Base-by-base conservation (phyloP, 2,888 invertebrate genomes). In the Catocala fraxini region DNA sequence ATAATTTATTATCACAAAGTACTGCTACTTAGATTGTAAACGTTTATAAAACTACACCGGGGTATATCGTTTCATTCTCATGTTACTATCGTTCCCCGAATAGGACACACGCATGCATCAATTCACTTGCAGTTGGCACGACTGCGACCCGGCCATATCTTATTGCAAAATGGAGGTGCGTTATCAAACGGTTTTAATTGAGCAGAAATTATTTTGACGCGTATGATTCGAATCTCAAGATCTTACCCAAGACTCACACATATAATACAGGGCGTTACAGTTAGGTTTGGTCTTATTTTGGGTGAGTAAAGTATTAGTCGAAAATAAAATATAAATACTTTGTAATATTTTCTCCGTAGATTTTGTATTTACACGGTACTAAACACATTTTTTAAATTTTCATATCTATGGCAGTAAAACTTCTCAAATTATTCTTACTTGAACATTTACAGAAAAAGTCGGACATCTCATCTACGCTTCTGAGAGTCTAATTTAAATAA, bases 101-200 rank as follows among this genome's bases (percentile, higher is more conserved):
- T 51, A 51, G 51, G 6, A 34, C 51, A 35, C 35, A 51, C 35
- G 35, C 46, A 46, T 46, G 7, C 15, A 7, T 15, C 15, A 9
- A 6, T 12, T 15, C 4, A 39, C 13, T 55, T 51, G 49, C 51
- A 55, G 25, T 33, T 25, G 33, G 12, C n/a, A 41, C 13, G n/a
- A 33, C 25, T 46, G 25, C 25, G 25, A 4, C 25, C 35, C 35
- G 9, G 9, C 2, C 35, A 42, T 64, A 56, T 57, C 62, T 63
- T 49, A 59, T 60, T 72, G 67, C 75, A 68, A 61, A 64, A 60
- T 59, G 42, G 43, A 49, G 49, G 56, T 9, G 45, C 65, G 63
- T 67, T 77, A 70, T 71, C 67, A 65, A 71, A 69, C 25, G 58
- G 48, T 55, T 73, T 71, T 77, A 77, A 79, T 79, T 78, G 63